Base-by-base conservation (phyloP, 2,113 vertebrate species). In the Agelaius tricolor region DNA sequence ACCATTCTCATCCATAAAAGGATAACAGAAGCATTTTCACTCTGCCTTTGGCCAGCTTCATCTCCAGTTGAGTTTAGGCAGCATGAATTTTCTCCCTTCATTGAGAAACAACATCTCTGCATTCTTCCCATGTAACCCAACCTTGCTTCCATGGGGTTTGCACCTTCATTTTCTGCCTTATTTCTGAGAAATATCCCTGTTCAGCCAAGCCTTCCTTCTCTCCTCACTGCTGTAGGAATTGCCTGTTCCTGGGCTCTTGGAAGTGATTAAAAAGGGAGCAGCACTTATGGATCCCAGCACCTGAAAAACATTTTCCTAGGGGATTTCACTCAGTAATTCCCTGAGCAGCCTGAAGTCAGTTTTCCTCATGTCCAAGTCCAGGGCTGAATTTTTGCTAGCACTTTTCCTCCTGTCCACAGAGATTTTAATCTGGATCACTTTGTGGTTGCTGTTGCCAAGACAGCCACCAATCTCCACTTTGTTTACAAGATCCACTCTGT, bases 391-490 rank as follows among this genome's bases (percentile, higher is more conserved):
- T 55, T 79, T 18, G 3, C 49, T 46, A 33, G 33, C 39, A 24
- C 13, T 31, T 46, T 80, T 37, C 27, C 21, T 66, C 21, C 26
- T 57, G 16, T 6, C 41, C 20, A 31, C 7, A 35, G 33, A 46
- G 62, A 57, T 67, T 80, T 80, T 46, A 31, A 26, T 10, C 10
- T 15, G 0, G 0, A 67, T 46, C 16, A 5, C 33, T 26, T 35
- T 24, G 49, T 46, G 16, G 51, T 37, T 1, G 0, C 33, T 57
- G 27, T 31, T 21, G 51, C 51, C 10, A 20, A 31, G 77, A 46
- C 1, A 0, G 27, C 8, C 0, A 0, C 21, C 21, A 37, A 10
- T 16, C 63, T 57, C 41, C 41, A 15, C 21, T 46, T 46, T 1
- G 3, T 11, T 67, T 30, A 47, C 1, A 3, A 47, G 41, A 57